phyloP scores from a whole-genome alignment of 1,140 invertebrate species.

The Ruditapes philippinarum region DNA sequence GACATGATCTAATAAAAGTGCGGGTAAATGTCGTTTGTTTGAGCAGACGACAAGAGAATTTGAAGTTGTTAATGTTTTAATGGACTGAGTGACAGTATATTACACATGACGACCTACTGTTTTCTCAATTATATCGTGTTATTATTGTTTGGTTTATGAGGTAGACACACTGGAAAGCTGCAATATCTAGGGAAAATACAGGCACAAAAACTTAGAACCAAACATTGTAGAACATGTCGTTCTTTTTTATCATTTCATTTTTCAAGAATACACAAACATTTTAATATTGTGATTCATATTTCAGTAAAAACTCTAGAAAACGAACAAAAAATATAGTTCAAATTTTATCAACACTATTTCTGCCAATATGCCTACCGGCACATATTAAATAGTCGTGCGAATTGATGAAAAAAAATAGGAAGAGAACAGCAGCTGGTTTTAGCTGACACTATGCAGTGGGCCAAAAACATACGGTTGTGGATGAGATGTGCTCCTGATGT shows the following conservation, averaged over 20 bases:
- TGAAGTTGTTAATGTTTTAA: constrained; percentile 54
- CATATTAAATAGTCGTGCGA: not conserved
- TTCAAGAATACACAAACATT: too few relatives aligned
- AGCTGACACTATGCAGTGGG: not conserved
- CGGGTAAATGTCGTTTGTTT: constrained; percentile 51
- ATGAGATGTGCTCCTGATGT: constrained; percentile 55
- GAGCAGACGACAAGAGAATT: constrained; percentile 41
- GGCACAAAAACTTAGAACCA: too few relatives aligned
- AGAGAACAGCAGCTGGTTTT: not conserved
- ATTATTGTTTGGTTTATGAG: not conserved
- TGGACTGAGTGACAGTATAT: constrained; percentile 32
- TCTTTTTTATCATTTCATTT: too few relatives aligned
- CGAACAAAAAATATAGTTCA: too few relatives aligned
- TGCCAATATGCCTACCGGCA: too few relatives aligned
- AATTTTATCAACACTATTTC: too few relatives aligned
- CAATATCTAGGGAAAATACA: too few relatives aligned
- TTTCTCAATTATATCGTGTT: not conserved
- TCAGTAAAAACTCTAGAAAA: too few relatives aligned
- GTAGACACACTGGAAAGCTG: too few relatives aligned
- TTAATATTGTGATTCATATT: too few relatives aligned
- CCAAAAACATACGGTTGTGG: constrained; percentile 48
- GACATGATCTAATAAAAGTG: constrained; percentile 63
- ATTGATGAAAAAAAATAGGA: not conserved
- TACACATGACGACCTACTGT: constrained; percentile 34
- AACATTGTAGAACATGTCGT: too few relatives aligned